phyloP scores from a whole-genome alignment of 2,888 invertebrate species.

The Athalia cordata region DNA sequence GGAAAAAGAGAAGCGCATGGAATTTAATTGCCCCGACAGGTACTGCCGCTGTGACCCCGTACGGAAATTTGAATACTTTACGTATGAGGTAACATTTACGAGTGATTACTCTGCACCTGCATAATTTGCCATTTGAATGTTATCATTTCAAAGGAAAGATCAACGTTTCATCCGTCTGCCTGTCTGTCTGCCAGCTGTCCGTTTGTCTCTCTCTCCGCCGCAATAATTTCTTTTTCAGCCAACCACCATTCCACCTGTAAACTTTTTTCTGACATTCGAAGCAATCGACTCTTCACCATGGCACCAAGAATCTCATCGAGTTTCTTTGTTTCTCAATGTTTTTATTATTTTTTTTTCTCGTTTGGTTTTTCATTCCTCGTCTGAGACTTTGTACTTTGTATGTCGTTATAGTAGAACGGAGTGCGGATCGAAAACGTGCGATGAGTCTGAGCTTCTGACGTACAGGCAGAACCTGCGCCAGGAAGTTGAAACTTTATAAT shows the following conservation, averaged over 20 bases:
- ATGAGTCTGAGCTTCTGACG: neutral
- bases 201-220: conserved; percentile 9
- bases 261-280: neutral
- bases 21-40: conserved; percentile 1
- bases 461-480: neutral
- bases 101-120: conserved; percentile 32
- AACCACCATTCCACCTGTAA: neutral
- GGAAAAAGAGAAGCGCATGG: conserved; percentile 11
- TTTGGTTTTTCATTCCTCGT: conserved; percentile 4
- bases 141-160: conserved; percentile 29
- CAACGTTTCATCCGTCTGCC: conserved; percentile 35
- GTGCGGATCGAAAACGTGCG: neutral
- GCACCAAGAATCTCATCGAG: too few relatives aligned
- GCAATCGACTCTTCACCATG: neutral
- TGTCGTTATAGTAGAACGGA: neutral
- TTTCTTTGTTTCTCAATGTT: too few relatives aligned
- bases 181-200: conserved; percentile 23
- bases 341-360: neutral
- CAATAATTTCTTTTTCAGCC: conserved; percentile 3
- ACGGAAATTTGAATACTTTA: conserved; percentile 42
- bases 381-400: neutral
- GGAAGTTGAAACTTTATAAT: conserved; percentile 22
- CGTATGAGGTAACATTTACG: conserved; percentile 44
- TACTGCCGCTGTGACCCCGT: neutral
- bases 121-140: conserved; percentile 36